Evolutionary conservation across 2,113 vertebrate genomes (phyloP), one percentile per base, ranked within the genome.

Genomic region (Gobiocypris rarus): DNA sequence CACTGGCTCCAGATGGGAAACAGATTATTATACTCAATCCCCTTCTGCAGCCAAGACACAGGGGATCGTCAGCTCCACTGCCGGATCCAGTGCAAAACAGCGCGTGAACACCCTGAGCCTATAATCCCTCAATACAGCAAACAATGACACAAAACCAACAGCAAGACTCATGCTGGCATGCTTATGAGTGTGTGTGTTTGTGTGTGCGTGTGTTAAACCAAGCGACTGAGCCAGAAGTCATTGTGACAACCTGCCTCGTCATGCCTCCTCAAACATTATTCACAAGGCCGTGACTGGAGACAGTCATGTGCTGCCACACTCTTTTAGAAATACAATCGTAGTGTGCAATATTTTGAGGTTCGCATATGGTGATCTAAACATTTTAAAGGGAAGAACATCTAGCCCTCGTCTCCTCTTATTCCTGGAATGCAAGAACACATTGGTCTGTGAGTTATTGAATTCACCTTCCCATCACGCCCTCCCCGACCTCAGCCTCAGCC

Each of bases 1-100:
- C 17, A 80, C 67, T 58, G 75, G 28, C 71, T 79, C 59, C 84
- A 86, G 84, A 84, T 87, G 86, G 84, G 28, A 78, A 87, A 89
- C 82, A 86, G 77, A 87, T 89, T 75, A 86, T 69, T 38, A 73
- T 24, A 75, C 70, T 56, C 74, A 63, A 74, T 48, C 26, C 58
- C 67, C 22, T 52, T 83, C 88, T 84, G 70, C 50, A 58, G 61
- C 58, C 24, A 70, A 81, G 63, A 54, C 75, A 34, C 22, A 6
- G 43, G 74, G 71, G 77, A 85, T 56, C 24, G 52, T 67, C 83
- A 82, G 52, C 54, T 50, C 5, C 50, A 74, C 75, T 75, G 31
- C 31, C 26, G 52, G 58, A 81, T 75, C 14, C 50, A 75, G 38
- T 28, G 41, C 52, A 54, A 69, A 81, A 45, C 34, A 59, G 19